A percentile compares a stretch with the other conserved stretches of the same genome.
These are phyloP conservation scores for Xestia xanthographa DNA, from an alignment of 2,888 invertebrate species.

Conservation along the genomic window DNA sequence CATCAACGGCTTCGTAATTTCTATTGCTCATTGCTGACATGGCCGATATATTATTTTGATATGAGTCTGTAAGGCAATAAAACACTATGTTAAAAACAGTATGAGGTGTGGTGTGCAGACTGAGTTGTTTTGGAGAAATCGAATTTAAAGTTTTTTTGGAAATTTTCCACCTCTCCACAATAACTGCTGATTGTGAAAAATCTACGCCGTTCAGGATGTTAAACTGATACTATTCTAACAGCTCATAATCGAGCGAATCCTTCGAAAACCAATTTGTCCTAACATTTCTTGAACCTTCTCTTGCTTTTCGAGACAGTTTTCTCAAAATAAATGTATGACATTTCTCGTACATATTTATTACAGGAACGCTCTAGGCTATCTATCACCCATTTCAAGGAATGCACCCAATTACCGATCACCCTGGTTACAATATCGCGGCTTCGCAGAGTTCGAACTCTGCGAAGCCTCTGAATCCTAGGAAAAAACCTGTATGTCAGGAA, in stretches of 20 bases:
- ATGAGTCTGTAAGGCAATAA: slow-evolving; percentile 73
- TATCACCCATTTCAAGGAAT: background rate
- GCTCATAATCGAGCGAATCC: background rate
- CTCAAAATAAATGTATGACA: background rate
- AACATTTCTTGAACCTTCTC: background rate
- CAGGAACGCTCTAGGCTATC: background rate
- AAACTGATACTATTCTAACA: too few relatives aligned
- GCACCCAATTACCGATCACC: background rate
- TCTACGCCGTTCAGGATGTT: too few relatives aligned
- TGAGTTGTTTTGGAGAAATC: background rate
- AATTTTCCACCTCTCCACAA: background rate
- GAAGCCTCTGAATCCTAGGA: background rate
- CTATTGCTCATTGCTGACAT: slow-evolving; percentile 72
- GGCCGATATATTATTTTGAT: slow-evolving; percentile 69
- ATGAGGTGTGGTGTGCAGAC: background rate
- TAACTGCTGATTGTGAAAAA: background rate
- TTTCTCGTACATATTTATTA: background rate
- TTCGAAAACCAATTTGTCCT: background rate
- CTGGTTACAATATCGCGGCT: background rate
- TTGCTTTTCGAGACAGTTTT: background rate
- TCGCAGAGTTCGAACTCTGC: background rate
- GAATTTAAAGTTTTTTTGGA: background rate
- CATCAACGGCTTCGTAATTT: slow-evolving; percentile 71
- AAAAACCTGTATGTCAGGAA: background rate
- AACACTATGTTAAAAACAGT: slow-evolving; percentile 18